A percentile compares a stretch with the other conserved stretches of the same genome.
phyloP scores from a whole-genome alignment of 2,888 invertebrate genomes.

The Liodrosophila aerea region DNA sequence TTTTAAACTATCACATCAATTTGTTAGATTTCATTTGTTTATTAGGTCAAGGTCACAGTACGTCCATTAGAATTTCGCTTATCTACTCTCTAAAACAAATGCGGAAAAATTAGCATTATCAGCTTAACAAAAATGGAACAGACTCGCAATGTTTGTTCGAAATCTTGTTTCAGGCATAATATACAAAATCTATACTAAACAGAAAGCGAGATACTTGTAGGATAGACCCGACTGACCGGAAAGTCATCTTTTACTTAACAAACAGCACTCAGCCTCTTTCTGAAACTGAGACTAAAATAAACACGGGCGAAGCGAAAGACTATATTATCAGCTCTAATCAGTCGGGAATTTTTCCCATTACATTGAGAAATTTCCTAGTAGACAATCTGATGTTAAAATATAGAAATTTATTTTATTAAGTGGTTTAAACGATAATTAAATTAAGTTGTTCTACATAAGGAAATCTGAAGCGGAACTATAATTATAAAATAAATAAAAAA shows the following conservation, averaged over 20 bases:
- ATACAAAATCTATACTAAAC: conserved; percentile 47
- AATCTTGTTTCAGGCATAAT: conserved; percentile 20
- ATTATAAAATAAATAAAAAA: too few relatives aligned
- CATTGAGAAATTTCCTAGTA: not conserved
- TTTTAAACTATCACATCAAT: too few relatives aligned
- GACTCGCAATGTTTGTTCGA: not conserved
- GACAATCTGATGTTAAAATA: too few relatives aligned
- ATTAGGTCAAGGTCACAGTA: conserved; percentile 52
- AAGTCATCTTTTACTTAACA: conserved; percentile 40
- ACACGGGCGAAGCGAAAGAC: conserved; percentile 15
- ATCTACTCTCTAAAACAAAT: conserved; percentile 13
- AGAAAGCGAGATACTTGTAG: conserved; percentile 33
- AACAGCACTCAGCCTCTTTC: conserved; percentile 17
- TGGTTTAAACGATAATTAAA: too few relatives aligned
- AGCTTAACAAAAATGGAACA: not conserved
- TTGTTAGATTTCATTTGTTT: not conserved
- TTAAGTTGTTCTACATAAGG: too few relatives aligned
- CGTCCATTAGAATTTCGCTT: conserved; percentile 7
- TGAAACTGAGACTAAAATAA: conserved; percentile 17
- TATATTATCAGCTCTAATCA: not conserved
- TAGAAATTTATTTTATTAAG: too few relatives aligned
- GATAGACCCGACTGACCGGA: conserved; percentile 62
- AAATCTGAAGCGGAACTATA: too few relatives aligned
- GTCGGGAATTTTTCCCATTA: not conserved
- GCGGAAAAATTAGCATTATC: conserved; percentile 14